These are phyloP conservation scores for Microtus pennsylvanicus DNA, from an alignment of 2,113 vertebrate species.

Conservation along the genomic window DNA sequence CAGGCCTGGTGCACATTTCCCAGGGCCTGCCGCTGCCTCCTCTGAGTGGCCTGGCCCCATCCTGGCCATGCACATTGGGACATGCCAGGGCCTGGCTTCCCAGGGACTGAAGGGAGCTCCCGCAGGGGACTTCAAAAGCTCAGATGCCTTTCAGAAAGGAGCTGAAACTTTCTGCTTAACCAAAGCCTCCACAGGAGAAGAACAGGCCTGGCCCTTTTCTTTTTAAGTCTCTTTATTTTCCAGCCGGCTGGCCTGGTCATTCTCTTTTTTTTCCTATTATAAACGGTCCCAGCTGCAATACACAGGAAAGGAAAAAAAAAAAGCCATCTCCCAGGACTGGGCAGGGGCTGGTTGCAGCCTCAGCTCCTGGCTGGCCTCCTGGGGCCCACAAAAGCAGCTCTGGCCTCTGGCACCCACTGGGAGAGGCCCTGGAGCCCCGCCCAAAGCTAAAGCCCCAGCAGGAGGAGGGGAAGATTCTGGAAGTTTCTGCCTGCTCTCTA, in stretches of 20 bases:
- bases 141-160: constrained; percentile 80
- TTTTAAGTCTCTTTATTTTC: constrained; percentile 83
- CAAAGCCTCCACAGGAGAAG: constrained; percentile 81
- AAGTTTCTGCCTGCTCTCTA: constrained; percentile 63
- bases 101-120: constrained; percentile 77
- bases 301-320: constrained; percentile 49
- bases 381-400: constrained; percentile 75
- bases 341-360: constrained; percentile 63
- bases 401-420: constrained; percentile 80
- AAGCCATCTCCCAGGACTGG: constrained; percentile 75
- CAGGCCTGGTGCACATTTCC: constrained; percentile 34
- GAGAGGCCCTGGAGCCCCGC: constrained; percentile 68
- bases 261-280: constrained; percentile 76
- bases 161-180: constrained; percentile 82
- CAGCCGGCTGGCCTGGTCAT: constrained; percentile 84
- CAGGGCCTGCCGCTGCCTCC: constrained; percentile 58
- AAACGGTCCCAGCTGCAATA: constrained; percentile 83
- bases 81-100: constrained; percentile 78
- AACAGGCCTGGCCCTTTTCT: constrained; percentile 81
- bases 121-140: constrained; percentile 81
- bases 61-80: constrained; percentile 64
- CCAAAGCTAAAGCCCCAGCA: constrained; percentile 68
- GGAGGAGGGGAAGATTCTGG: constrained; percentile 24
- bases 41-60: constrained; percentile 58
- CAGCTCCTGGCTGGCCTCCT: constrained; percentile 78